Conservation (phyloP, 2,797 vertebrate genomes). For the Ctenopoma kingsleyae region DNA sequence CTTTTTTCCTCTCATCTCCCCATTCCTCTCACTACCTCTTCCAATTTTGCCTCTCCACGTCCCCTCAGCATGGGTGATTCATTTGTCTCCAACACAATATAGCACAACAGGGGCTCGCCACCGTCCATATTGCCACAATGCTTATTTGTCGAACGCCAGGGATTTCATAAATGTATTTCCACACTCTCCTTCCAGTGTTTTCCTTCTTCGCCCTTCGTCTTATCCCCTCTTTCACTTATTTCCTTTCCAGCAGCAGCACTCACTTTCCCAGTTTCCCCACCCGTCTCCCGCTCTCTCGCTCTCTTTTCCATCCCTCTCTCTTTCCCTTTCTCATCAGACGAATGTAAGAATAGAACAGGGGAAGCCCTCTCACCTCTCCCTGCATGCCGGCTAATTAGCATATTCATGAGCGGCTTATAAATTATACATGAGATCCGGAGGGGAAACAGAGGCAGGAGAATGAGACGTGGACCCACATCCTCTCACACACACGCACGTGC, state of each 20-base stretch:
- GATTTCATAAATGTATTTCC: constrained; percentile 79
- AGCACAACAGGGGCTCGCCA: constrained; percentile 74
- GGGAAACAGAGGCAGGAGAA: constrained; percentile 84
- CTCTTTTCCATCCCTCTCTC: constrained; percentile 48
- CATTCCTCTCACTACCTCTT: constrained; percentile 73
- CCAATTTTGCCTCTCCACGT: constrained; percentile 73
- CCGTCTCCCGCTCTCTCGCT: constrained; percentile 32
- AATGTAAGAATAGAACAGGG: constrained; percentile 88
- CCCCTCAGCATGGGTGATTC: constrained; percentile 83
- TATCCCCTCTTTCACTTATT: constrained; percentile 52
- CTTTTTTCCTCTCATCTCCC: constrained; percentile 60
- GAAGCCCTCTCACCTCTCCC: constrained; percentile 89
- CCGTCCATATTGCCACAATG: constrained; percentile 78
- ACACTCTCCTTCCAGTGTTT: constrained; percentile 65
- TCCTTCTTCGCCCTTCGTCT: constrained; percentile 60
- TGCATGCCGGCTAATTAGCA: constrained; percentile 85
- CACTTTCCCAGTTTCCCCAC: constrained; percentile 39
- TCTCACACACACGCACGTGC: constrained; percentile 30
- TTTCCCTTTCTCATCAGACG: constrained; percentile 77
- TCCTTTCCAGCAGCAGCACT: constrained; percentile 50
- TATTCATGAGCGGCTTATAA: constrained; percentile 87
- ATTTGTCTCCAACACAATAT: constrained; percentile 82
- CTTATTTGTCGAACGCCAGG: constrained; percentile 76
- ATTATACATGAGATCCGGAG: constrained; percentile 89
- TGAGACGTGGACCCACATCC: constrained; percentile 72